Conservation (phyloP, 1,140 invertebrate species). For the Pomacea maculata region DNA sequence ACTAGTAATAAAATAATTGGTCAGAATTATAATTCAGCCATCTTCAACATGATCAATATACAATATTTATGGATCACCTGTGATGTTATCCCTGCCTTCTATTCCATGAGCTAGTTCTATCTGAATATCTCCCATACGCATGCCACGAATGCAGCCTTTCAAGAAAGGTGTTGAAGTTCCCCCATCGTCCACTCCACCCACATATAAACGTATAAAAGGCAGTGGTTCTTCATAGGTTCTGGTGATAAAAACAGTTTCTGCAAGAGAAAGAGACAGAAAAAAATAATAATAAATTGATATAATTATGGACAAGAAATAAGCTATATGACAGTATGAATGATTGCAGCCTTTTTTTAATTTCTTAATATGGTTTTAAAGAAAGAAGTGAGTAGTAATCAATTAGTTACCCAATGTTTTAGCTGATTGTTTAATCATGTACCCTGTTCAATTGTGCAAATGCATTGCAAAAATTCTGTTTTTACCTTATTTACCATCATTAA, state of each 20-base stretch:
- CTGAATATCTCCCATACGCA: slow-evolving; percentile 83
- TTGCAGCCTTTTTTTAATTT: too few relatives aligned
- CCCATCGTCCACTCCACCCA: slow-evolving; percentile 80
- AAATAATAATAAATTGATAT: neutral
- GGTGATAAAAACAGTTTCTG: slow-evolving; percentile 85
- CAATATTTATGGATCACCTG: slow-evolving; percentile 16
- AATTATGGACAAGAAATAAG: too few relatives aligned
- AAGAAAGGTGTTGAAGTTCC: slow-evolving; percentile 70
- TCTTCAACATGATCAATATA: too few relatives aligned
- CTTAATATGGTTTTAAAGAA: too few relatives aligned
- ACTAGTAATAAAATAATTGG: neutral
- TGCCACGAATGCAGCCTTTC: slow-evolving; percentile 83
- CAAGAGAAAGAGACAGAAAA: slow-evolving; percentile 45
- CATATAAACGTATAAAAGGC: slow-evolving; percentile 87
- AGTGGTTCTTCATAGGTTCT: slow-evolving; percentile 82
- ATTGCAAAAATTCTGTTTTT: neutral
- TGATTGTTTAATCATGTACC: too few relatives aligned
- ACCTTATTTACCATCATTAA: neutral
- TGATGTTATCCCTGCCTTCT: slow-evolving; percentile 27
- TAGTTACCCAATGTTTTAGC: too few relatives aligned
- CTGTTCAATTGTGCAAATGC: too few relatives aligned
- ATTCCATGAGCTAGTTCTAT: slow-evolving; percentile 73
- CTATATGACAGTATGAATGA: too few relatives aligned
- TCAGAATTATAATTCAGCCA: too few relatives aligned
- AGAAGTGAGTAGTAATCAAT: too few relatives aligned